Evolutionary conservation across 2,888 invertebrate genomes (phyloP).

Genomic region (Dilophus febrilis): DNA sequence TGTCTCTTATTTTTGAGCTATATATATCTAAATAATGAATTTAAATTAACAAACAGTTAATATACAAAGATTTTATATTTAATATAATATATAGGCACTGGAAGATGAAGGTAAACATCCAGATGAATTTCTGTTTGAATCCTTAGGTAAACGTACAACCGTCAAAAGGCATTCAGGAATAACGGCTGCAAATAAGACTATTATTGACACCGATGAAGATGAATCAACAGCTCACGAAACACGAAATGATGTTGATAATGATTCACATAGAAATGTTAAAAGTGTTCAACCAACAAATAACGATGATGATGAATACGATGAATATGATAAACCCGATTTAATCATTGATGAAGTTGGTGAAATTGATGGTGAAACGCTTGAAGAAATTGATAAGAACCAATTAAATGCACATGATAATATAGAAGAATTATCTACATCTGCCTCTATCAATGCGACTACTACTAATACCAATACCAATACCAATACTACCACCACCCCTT

Average conservation of each 20-base stretch:
- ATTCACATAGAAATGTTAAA: too few relatives aligned
- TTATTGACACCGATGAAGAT: slow-evolving; percentile 15
- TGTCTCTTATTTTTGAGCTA: too few relatives aligned
- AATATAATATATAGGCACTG: slow-evolving; percentile 44
- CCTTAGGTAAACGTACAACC: slow-evolving; percentile 31
- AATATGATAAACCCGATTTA: slow-evolving; percentile 4
- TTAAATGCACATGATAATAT: too few relatives aligned
- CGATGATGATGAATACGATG: slow-evolving; percentile 15
- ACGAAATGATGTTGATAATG: slow-evolving; percentile 17
- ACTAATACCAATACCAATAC: too few relatives aligned
- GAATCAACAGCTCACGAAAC: slow-evolving; percentile 29
- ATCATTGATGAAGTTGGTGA: slow-evolving; percentile 23
- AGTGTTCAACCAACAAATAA: too few relatives aligned
- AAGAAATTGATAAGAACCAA: background rate
- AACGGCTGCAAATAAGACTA: slow-evolving; percentile 7
- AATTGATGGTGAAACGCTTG: slow-evolving; percentile 12
- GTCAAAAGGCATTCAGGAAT: slow-evolving; percentile 7
- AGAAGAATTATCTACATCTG: too few relatives aligned
- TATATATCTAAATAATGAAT: too few relatives aligned
- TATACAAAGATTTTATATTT: too few relatives aligned
- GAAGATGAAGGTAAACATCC: slow-evolving; percentile 57
- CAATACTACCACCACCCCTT: too few relatives aligned
- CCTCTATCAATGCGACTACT: too few relatives aligned
- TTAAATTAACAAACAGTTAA: too few relatives aligned
- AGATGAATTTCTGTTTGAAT: slow-evolving; percentile 47